Evolutionary conservation across 2,797 vertebrate species (phyloP).

Genomic region (Pipistrellus pygmaeus): DNA sequence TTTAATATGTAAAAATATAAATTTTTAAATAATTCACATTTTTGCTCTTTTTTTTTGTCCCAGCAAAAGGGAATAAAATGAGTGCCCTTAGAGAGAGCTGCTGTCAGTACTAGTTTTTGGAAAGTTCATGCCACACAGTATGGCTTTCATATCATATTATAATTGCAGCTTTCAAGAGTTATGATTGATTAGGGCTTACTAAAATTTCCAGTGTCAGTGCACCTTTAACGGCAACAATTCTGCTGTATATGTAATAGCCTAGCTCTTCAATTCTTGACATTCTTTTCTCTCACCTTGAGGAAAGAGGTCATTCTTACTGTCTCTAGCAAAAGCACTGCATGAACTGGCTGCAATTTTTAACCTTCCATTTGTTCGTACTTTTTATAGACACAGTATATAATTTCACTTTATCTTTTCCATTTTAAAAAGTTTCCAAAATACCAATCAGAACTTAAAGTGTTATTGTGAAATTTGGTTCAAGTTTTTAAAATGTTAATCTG

Average conservation of each 20-base stretch:
- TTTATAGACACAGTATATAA: not conserved
- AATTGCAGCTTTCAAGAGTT: slow-evolving; percentile 59
- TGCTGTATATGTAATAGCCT: slow-evolving; percentile 54
- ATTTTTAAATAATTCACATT: slow-evolving; percentile 34
- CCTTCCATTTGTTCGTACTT: not conserved
- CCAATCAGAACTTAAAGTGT: not conserved
- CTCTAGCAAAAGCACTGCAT: not conserved
- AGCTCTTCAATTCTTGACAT: slow-evolving; percentile 36
- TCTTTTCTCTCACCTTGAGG: slow-evolving; percentile 39
- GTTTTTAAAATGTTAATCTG: not conserved
- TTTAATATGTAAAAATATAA: not conserved
- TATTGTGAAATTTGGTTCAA: not conserved
- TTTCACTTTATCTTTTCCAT: not conserved
- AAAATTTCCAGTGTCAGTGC: slow-evolving; percentile 78
- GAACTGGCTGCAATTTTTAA: not conserved
- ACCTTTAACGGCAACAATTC: slow-evolving; percentile 71
- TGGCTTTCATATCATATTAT: slow-evolving; percentile 61
- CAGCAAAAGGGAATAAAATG: slow-evolving; percentile 21
- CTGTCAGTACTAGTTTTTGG: slow-evolving; percentile 68
- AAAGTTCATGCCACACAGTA: slow-evolving; percentile 53
- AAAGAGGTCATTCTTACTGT: slow-evolving; percentile 47
- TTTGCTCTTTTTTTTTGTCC: not conserved
- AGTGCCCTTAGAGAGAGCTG: slow-evolving; percentile 40
- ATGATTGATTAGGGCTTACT: slow-evolving; percentile 69
- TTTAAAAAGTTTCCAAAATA: not conserved